These are phyloP conservation scores for Pomatostomus ruficeps DNA, from an alignment of 2,113 vertebrate genomes.

Conservation along the genomic window DNA sequence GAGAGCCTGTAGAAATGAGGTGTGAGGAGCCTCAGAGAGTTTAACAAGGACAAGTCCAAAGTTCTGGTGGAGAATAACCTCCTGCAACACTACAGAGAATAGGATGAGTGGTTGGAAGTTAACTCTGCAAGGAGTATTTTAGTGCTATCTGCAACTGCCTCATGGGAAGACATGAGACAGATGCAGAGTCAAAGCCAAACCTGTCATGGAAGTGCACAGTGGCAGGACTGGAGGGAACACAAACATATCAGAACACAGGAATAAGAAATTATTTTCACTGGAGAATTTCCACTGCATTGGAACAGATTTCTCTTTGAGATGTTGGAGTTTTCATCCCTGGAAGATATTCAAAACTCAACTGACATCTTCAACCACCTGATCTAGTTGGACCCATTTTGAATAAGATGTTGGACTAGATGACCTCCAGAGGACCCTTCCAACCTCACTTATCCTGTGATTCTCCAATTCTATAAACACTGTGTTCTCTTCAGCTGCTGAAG, in stretches of 20 bases:
- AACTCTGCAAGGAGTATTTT: not conserved
- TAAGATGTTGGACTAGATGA: not conserved
- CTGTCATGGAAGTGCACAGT: not conserved
- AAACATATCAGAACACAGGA: not conserved
- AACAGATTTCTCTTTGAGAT: not conserved
- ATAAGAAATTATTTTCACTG: not conserved
- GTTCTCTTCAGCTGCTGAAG: not conserved
- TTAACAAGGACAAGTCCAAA: not conserved
- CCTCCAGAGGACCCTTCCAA: not conserved
- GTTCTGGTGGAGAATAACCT: not conserved
- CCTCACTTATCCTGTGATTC: not conserved
- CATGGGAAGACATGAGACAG: not conserved
- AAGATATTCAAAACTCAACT: not conserved
- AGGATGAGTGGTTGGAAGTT: not conserved
- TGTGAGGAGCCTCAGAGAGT: not conserved
- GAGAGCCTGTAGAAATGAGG: not conserved
- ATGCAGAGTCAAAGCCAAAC: not conserved
- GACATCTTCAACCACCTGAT: not conserved
- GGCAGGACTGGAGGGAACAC: not conserved
- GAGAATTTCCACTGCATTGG: not conserved
- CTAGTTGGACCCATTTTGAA: not conserved
- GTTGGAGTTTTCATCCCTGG: not conserved
- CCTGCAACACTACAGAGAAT: not conserved
- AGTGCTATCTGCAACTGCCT: not conserved
- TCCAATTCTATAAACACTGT: not conserved